Conservation (phyloP, 1,140 invertebrate genomes). For the Caligus rogercresseyi region DNA sequence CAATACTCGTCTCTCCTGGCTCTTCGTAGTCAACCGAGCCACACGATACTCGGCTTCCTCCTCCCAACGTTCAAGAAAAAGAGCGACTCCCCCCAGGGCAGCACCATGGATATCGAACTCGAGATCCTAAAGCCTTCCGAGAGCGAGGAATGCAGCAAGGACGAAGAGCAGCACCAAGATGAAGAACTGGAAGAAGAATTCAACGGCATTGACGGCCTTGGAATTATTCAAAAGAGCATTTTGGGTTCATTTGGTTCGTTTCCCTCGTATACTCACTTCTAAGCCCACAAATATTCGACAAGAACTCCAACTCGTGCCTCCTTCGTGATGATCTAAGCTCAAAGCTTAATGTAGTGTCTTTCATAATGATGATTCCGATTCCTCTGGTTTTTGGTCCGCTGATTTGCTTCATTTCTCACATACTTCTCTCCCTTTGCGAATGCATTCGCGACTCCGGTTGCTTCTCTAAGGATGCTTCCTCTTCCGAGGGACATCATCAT, state of each 20-base stretch:
- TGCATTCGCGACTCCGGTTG: not conserved
- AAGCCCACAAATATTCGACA: slow-evolving; percentile 2
- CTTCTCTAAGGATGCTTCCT: not conserved
- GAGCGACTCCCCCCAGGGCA: slow-evolving; percentile 11
- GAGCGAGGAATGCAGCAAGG: not conserved
- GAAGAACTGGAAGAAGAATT: slow-evolving; percentile 7
- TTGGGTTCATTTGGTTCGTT: slow-evolving; percentile 16
- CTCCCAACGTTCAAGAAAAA: not conserved
- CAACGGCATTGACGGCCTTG: not conserved
- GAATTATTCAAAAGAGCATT: slow-evolving; percentile 1
- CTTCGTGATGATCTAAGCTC: not conserved
- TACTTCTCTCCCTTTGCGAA: not conserved
- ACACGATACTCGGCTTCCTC: not conserved
- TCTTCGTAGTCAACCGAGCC: not conserved
- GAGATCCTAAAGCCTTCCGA: not conserved
- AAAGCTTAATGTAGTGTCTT: slow-evolving; percentile 7
- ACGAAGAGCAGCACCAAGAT: slow-evolving; percentile 9
- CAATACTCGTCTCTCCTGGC: slow-evolving; percentile 3
- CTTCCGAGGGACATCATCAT: not conserved
- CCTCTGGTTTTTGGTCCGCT: slow-evolving; percentile 6
- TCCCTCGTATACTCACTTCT: slow-evolving; percentile 15
- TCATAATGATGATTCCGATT: slow-evolving; percentile 2
- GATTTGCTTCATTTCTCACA: not conserved
- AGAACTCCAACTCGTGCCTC: not conserved
- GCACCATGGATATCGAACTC: not conserved